Conservation (phyloP, 1,140 invertebrate species). For the Aphidius ervi region DNA sequence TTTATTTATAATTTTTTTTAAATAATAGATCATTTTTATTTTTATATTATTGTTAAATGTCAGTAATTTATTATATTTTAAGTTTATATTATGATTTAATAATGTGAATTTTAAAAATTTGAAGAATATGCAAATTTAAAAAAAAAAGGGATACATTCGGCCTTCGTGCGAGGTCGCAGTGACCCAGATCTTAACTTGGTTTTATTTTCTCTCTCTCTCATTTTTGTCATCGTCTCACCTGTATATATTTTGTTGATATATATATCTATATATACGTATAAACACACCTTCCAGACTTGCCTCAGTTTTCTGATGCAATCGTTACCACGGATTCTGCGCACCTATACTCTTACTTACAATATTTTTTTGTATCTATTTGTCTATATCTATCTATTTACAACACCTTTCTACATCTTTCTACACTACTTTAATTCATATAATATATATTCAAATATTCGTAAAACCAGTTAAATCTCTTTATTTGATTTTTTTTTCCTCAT, state of each 20-base stretch:
- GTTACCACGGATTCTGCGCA: slow-evolving; percentile 54
- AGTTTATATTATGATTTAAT: too few species aligned
- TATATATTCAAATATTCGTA: too few species aligned
- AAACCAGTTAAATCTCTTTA: too few species aligned
- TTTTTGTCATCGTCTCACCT: slow-evolving; percentile 16
- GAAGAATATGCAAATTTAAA: too few species aligned
- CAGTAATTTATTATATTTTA: too few species aligned
- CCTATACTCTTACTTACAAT: slow-evolving; percentile 30
- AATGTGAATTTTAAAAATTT: too few species aligned
- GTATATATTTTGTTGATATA: neutral
- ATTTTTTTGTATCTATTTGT: slow-evolving; percentile 15
- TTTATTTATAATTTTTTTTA: too few species aligned
- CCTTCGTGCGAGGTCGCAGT: slow-evolving; percentile 44
- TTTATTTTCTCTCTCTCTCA: slow-evolving; percentile 42
- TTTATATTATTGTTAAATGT: too few species aligned
- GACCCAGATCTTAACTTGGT: slow-evolving; percentile 42
- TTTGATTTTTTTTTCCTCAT: too few species aligned
- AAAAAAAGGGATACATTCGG: slow-evolving; percentile 31
- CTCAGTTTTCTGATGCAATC: slow-evolving; percentile 43
- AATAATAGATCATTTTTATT: too few species aligned
- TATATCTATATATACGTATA: slow-evolving; percentile 5
- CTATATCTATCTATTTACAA: neutral
- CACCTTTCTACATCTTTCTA: too few species aligned
- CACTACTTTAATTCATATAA: too few species aligned
- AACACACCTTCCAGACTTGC: slow-evolving; percentile 14